Base-by-base conservation (phyloP, 2,888 invertebrate species). In the Prosopocoilus inquinatus region DNA sequence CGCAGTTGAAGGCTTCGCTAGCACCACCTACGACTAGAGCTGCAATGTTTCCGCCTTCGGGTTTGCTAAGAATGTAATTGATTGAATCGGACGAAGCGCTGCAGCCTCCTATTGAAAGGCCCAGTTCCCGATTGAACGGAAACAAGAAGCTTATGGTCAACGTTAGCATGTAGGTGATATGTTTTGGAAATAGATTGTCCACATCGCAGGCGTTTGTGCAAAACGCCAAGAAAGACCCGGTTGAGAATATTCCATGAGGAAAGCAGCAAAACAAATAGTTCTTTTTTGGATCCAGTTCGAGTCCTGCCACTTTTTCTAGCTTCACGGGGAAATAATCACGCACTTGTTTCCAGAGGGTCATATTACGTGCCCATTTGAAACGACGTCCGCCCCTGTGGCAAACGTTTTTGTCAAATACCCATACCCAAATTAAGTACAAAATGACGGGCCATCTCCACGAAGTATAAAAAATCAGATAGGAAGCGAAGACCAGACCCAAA, bases 231-330 rank as follows among this genome's bases (percentile, higher is more conserved):
- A 91, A 89, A 0, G 87, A 84, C 0, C 96, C 94, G 16, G 87
- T 83, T 47, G 90, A 88, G 12, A 96, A 80, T 59, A 76, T 67
- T 1, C 97, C 97, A 76, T 98, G 97, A 0, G 97, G 97, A 75
- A 93, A 96, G 57, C 86, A 85, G 4, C 94, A 92, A 58, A 94
- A 84, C 15, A 96, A 79, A 71, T 96, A 96, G 76, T 94, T 94
- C 66, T 81, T 84, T 33, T 84, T 78, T 0, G 94, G 87, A 66
- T 91, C 87, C 50, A 97, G 72, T 2, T 96, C 91, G 0, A 81
- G 84, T 0, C 91, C 94, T 73, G 94, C 94, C 0, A 91, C 84
- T 75, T 93, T 93, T 1, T 91, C 85, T 41, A 96, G 78, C 55
- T 84, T 84, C 15, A 93, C 79, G 0, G 97, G 96, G 70, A 96